phyloP scores from a whole-genome alignment of 2,797 vertebrate species.

The Sarcophilus harrisii region DNA sequence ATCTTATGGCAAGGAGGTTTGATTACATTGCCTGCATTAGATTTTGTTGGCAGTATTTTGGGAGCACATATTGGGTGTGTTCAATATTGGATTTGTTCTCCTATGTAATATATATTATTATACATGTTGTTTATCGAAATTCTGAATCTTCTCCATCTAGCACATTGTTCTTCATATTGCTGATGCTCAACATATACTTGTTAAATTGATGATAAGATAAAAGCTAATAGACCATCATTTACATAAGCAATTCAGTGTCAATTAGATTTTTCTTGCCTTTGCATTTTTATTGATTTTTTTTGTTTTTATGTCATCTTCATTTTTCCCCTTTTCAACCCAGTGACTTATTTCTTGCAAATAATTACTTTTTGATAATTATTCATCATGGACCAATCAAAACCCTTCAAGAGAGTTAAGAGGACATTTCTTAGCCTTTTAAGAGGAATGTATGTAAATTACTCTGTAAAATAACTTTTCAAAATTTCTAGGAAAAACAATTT shows the following conservation, averaged over 20 bases:
- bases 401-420: neutral
- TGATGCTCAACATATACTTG: neutral
- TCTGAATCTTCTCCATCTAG: neutral
- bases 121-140: neutral
- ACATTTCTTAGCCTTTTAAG: neutral
- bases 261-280: neutral
- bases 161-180: neutral
- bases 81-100: neutral
- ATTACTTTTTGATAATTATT: neutral
- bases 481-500: slow-evolving; percentile 4
- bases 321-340: neutral
- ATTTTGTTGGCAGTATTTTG: slow-evolving; percentile 20
- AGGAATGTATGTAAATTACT: neutral
- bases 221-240: neutral
- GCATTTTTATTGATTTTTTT: neutral
- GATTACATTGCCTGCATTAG: neutral
- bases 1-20: slow-evolving; percentile 39
- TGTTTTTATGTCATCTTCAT: neutral
- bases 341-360: neutral
- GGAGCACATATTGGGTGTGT: neutral
- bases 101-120: neutral
- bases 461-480: neutral
- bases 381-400: neutral
- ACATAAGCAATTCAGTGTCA: neutral
- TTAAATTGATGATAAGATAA: neutral